phyloP scores from a whole-genome alignment of 1,140 invertebrate species.

The Hylaeus volcanicus region DNA sequence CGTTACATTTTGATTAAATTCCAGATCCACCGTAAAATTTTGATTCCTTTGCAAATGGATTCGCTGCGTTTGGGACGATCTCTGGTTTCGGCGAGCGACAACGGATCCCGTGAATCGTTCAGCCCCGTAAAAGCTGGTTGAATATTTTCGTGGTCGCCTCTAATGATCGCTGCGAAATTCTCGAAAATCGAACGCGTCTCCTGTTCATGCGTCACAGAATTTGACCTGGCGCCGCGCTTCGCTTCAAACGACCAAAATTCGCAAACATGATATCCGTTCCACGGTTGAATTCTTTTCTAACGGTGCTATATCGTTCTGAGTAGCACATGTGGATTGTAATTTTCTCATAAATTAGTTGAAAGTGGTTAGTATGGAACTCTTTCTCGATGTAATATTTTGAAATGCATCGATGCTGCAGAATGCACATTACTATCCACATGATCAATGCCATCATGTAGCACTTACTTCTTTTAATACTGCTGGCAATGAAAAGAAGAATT shows the following conservation, averaged over 20 bases:
- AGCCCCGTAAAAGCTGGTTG: slow-evolving; percentile 14
- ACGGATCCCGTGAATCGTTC: slow-evolving; percentile 8
- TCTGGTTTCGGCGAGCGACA: slow-evolving; percentile 16
- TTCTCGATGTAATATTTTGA: too few relatives aligned
- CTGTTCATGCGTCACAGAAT: neutral
- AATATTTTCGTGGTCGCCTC: slow-evolving; percentile 1
- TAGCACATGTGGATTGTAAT: too few relatives aligned
- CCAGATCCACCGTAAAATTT: slow-evolving; percentile 50
- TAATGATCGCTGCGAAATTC: slow-evolving; percentile 6
- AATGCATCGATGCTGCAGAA: too few relatives aligned
- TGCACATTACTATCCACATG: too few relatives aligned
- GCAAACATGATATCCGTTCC: too few relatives aligned
- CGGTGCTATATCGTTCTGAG: too few relatives aligned
- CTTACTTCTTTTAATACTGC: too few relatives aligned
- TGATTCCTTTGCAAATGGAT: slow-evolving; percentile 55
- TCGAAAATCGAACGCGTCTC: slow-evolving; percentile 13
- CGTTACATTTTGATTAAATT: slow-evolving; percentile 63
- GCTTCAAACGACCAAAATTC: neutral
- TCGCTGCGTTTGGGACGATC: slow-evolving; percentile 24
- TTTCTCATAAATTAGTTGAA: too few relatives aligned
- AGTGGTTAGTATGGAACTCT: too few relatives aligned
- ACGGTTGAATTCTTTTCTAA: too few relatives aligned
- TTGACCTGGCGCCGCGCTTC: neutral
- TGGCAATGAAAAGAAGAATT: too few relatives aligned
- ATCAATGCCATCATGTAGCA: too few relatives aligned